Conservation (phyloP, 92 coral and sea anemone genomes). For the Chrysogorgia sp. region DNA sequence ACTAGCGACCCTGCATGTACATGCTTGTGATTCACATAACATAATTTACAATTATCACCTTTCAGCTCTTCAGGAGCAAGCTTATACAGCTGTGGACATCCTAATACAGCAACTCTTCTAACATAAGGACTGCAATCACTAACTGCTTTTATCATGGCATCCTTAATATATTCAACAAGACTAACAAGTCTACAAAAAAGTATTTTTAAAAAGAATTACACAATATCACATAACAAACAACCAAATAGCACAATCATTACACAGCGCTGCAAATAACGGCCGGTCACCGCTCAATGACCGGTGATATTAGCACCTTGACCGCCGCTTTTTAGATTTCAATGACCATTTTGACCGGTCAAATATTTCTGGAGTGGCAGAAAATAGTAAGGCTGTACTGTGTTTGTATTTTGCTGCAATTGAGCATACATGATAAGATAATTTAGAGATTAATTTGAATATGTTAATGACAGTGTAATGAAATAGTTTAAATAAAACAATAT, state of each 20-base stretch:
- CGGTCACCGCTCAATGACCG: not conserved
- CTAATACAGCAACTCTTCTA: slow-evolving; percentile 89
- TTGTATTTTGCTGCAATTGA: too few relatives aligned
- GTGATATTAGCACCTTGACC: not conserved
- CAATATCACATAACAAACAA: not conserved
- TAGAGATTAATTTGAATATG: too few relatives aligned
- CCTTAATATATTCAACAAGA: slow-evolving; percentile 90
- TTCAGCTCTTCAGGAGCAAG: slow-evolving; percentile 80
- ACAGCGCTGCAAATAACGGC: too few relatives aligned
- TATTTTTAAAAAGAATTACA: not conserved
- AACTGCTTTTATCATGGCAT: slow-evolving; percentile 76
- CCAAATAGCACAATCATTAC: not conserved
- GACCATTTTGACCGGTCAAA: too few relatives aligned
- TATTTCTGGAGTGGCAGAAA: too few relatives aligned
- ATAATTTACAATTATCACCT: slow-evolving; percentile 45
- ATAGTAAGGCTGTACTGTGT: too few relatives aligned
- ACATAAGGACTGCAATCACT: slow-evolving; percentile 83
- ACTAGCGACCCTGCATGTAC: too few relatives aligned
- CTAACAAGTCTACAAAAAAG: slow-evolving; percentile 72
- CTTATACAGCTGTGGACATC: slow-evolving; percentile 86
- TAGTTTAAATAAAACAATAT: too few relatives aligned
- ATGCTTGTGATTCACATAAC: not conserved
- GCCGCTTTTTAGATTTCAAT: not conserved
- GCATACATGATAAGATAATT: too few relatives aligned
- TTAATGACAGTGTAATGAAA: too few relatives aligned